A percentile compares a stretch with the other conserved stretches of the same genome.
These are phyloP conservation scores for Athene cunicularia DNA, from an alignment of 2,113 vertebrate species.

Conservation along the genomic window DNA sequence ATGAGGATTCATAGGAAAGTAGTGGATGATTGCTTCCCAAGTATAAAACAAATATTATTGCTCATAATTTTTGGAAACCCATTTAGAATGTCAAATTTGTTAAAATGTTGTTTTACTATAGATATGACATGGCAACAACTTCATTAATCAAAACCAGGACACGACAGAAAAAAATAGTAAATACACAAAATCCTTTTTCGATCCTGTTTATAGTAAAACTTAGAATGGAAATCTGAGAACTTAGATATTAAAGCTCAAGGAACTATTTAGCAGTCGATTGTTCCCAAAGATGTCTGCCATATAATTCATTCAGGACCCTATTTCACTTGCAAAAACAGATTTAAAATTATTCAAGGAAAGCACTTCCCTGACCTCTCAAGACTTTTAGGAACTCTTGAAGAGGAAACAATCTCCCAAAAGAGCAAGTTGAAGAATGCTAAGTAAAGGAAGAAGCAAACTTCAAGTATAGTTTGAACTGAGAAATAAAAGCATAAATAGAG, in stretches of 20 bases:
- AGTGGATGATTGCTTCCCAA: not conserved
- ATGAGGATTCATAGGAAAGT: not conserved
- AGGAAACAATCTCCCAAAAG: not conserved
- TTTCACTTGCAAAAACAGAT: conserved; percentile 13
- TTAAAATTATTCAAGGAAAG: not conserved
- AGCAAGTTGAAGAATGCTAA: not conserved
- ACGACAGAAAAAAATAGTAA: not conserved
- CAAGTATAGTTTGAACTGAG: not conserved
- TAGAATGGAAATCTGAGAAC: not conserved
- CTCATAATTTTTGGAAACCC: not conserved
- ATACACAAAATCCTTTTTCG: not conserved
- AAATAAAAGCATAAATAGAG: not conserved
- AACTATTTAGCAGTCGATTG: not conserved
- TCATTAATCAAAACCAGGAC: not conserved
- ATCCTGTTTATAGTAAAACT: not conserved
- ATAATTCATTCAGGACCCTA: not conserved
- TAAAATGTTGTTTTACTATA: not conserved
- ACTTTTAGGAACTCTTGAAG: not conserved
- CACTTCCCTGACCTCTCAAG: not conserved
- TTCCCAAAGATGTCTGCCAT: not conserved
- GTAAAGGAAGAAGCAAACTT: not conserved
- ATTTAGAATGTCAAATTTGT: not conserved
- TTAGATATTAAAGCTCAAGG: not conserved
- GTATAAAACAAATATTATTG: not conserved
- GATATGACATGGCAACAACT: not conserved